A percentile compares a stretch with the other conserved stretches of the same genome.
Evolutionary conservation across 92 coral and sea anemone genomes (phyloP).

Genomic region (Porites lobata): DNA sequence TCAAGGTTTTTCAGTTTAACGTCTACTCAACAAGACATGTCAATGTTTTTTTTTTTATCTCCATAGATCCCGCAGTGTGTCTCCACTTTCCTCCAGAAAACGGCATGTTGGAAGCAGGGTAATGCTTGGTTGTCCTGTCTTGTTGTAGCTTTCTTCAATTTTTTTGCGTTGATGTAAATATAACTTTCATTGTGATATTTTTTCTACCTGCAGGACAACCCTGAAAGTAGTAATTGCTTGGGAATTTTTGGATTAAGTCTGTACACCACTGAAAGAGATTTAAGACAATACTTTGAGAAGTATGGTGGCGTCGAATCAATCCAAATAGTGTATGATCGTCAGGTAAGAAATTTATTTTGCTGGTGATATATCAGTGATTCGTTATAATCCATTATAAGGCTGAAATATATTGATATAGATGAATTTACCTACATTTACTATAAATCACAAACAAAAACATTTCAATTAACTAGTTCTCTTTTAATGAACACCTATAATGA

Average conservation of each 20-base stretch:
- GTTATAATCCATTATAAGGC: too few species aligned
- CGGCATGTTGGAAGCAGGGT: constrained; percentile 91
- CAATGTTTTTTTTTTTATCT: background rate
- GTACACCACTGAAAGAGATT: constrained; percentile 96
- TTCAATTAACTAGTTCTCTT: too few species aligned
- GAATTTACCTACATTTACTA: too few species aligned
- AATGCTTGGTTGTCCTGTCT: constrained; percentile 8
- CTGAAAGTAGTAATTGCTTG: constrained; percentile 83
- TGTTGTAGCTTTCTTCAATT: background rate
- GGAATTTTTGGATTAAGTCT: constrained; percentile 98
- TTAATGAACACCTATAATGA: too few species aligned
- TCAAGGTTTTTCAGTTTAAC: background rate
- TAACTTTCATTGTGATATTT: background rate
- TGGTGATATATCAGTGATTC: background rate
- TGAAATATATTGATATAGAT: too few species aligned
- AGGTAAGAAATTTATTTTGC: constrained; percentile 64
- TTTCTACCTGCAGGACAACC: constrained; percentile 80
- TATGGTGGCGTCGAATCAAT: constrained; percentile 94
- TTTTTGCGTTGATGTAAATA: background rate
- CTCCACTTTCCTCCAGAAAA: constrained; percentile 91
- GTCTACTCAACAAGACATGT: background rate
- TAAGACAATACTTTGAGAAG: constrained; percentile 91
- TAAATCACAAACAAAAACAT: too few species aligned
- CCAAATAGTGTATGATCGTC: constrained; percentile 97
- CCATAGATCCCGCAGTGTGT: constrained; percentile 61